Evolutionary conservation across 2,113 vertebrate genomes (phyloP).

Genomic region (Oryzias melastigma): DNA sequence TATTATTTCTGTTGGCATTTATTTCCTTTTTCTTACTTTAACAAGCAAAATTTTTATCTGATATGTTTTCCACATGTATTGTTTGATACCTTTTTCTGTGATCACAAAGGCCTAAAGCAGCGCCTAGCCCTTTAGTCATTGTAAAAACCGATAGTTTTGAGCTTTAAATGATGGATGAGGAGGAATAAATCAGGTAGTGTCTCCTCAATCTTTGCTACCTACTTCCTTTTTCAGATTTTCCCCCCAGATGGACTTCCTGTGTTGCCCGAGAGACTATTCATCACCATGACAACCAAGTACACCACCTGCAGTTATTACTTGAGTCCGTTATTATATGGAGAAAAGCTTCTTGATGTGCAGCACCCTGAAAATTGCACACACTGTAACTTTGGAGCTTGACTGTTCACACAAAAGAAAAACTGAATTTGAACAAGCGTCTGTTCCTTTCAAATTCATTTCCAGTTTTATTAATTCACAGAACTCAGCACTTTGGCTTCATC

Average conservation of each 20-base stretch:
- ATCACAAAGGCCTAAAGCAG: slow-evolving; percentile 32
- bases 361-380: slow-evolving; percentile 6
- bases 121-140: slow-evolving; percentile 24
- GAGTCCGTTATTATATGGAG: slow-evolving; percentile 55
- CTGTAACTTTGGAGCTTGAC: background rate
- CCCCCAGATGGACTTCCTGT: slow-evolving; percentile 67
- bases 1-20: slow-evolving; percentile 24
- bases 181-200: slow-evolving; percentile 52
- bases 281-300: slow-evolving; percentile 68
- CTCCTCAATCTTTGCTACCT: slow-evolving; percentile 58
- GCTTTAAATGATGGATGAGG: slow-evolving; percentile 54
- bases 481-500: no score
- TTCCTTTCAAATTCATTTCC: background rate
- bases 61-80: slow-evolving; percentile 16
- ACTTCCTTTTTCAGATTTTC: slow-evolving; percentile 66
- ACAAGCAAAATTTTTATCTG: slow-evolving; percentile 23
- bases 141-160: slow-evolving; percentile 31
- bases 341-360: slow-evolving; percentile 22
- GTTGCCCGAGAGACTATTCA: slow-evolving; percentile 67
- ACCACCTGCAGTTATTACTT: slow-evolving; percentile 59
- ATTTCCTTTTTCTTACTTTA: slow-evolving; percentile 40
- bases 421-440: background rate
- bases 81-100: slow-evolving; percentile 19
- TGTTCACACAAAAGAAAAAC: background rate
- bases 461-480: background rate